A percentile compares a stretch with the other conserved stretches of the same genome.
Conservation (phyloP, 2,113 vertebrate species). For the Danionella cerebrum region DNA sequence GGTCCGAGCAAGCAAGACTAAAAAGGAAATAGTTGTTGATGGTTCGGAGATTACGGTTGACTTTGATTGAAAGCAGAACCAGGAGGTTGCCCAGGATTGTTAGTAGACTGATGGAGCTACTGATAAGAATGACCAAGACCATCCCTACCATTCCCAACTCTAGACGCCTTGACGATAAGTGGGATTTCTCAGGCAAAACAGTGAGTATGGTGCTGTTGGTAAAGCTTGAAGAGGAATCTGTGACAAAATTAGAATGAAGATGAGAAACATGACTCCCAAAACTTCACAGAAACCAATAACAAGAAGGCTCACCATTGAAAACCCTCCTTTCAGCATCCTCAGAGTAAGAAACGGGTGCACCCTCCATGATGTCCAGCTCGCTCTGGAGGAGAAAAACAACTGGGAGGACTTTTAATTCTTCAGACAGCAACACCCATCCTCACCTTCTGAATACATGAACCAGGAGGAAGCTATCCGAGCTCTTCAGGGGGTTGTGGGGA, state of each 20-base stretch:
- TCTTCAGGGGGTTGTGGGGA: no score
- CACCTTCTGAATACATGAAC: neutral
- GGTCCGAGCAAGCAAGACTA: constrained; percentile 83
- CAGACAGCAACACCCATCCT: neutral
- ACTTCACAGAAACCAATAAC: neutral
- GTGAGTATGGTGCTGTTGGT: constrained; percentile 58
- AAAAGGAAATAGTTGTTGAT: constrained; percentile 94
- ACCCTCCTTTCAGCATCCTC: neutral
- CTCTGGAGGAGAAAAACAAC: neutral
- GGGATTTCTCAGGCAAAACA: constrained; percentile 52
- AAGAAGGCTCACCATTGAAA: neutral
- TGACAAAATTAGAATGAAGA: no score
- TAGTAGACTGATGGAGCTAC: constrained; percentile 74
- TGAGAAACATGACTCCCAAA: no score
- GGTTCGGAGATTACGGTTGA: constrained; percentile 83
- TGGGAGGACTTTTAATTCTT: constrained; percentile 2
- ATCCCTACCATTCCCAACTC: constrained; percentile 67
- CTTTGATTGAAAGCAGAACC: constrained; percentile 87
- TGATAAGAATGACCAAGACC: constrained; percentile 68
- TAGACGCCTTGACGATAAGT: constrained; percentile 26
- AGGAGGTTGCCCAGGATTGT: constrained; percentile 83
- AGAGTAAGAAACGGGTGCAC: neutral
- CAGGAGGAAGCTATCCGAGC: neutral
- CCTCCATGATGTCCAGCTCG: neutral
- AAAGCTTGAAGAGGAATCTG: neutral